Conservation (phyloP, 2,113 vertebrate genomes). For the Prionailurus bengalensis region DNA sequence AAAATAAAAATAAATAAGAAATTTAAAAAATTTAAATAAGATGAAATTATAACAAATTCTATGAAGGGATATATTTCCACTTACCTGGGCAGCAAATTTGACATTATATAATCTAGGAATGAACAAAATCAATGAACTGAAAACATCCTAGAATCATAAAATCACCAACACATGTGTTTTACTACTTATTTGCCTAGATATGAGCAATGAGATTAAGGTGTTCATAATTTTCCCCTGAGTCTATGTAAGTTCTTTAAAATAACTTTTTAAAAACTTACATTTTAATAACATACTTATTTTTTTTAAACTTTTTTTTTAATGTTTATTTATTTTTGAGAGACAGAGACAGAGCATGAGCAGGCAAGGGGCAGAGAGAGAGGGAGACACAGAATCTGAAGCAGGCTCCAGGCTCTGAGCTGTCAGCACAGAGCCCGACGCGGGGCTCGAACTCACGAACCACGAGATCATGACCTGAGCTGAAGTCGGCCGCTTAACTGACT, state of each 20-base stretch:
- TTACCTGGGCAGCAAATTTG: neutral
- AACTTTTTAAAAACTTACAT: neutral
- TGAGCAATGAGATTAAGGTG: neutral
- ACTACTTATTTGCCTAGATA: neutral
- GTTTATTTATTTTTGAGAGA: too few relatives aligned
- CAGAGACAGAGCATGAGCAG: too few relatives aligned
- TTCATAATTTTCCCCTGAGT: neutral
- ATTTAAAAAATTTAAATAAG: neutral
- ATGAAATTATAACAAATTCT: neutral
- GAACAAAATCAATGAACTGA: neutral
- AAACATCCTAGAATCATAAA: neutral
- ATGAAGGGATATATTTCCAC: neutral
- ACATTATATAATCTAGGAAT: neutral
- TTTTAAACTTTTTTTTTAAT: neutral
- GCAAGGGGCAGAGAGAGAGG: too few relatives aligned
- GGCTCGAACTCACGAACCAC: too few relatives aligned
- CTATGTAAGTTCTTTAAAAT: neutral
- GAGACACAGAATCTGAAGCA: too few relatives aligned
- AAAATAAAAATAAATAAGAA: too few relatives aligned
- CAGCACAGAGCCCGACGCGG: too few relatives aligned
- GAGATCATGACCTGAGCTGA: too few relatives aligned
- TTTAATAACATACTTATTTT: constrained; percentile 25
- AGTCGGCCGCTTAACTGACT: too few relatives aligned
- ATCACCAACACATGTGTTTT: neutral
- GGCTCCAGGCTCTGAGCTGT: too few relatives aligned